phyloP scores from a whole-genome alignment of 2,888 invertebrate species.

The Aricia artaxerxes region DNA sequence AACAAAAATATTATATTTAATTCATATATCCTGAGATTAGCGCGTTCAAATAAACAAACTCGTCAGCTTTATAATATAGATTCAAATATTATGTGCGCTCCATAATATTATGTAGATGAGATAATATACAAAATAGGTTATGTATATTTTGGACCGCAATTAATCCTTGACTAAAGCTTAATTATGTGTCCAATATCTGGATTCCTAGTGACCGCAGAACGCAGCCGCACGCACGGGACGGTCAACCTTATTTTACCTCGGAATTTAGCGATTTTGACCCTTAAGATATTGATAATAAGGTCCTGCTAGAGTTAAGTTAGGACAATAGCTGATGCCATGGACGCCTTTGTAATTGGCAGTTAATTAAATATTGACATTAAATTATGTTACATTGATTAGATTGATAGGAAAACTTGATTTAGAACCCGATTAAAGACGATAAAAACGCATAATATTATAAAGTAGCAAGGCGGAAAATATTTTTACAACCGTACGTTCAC shows the following conservation, averaged over 20 bases:
- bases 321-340: not conserved
- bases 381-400: not conserved
- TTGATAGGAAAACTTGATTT: not conserved
- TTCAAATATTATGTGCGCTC: not conserved
- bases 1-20: too few relatives aligned
- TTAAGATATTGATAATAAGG: not conserved
- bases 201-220: constrained; percentile 26
- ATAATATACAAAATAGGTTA: not conserved
- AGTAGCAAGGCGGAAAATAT: not conserved
- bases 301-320: not conserved
- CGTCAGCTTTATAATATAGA: not conserved
- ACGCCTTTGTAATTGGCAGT: not conserved
- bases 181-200: constrained; percentile 30
- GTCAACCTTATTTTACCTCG: not conserved
- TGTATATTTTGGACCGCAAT: not conserved
- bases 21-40: too few relatives aligned
- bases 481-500: not conserved
- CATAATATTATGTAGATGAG: not conserved
- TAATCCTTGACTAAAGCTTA: constrained; percentile 28
- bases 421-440: not conserved
- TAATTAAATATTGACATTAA: not conserved
- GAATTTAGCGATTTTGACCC: not conserved
- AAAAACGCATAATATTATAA: too few relatives aligned
- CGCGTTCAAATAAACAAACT: too few relatives aligned
- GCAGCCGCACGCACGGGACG: constrained; percentile 10